Conservation (phyloP, 1,140 invertebrate genomes). For the Trissolcus basalis region DNA sequence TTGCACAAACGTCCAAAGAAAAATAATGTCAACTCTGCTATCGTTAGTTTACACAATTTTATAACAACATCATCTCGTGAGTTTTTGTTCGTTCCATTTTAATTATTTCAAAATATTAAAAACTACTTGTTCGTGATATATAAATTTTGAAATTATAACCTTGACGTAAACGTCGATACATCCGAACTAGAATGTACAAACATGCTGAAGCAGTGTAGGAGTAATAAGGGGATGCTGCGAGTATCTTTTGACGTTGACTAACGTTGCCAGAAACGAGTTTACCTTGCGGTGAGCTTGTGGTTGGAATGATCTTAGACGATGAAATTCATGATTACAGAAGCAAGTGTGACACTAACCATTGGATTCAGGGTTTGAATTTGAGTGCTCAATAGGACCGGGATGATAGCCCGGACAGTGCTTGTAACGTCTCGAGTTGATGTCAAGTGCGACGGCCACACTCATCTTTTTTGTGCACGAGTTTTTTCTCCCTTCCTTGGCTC, state of each 20-base stretch:
- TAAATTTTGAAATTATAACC: no score
- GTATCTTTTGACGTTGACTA: slow-evolving; percentile 6
- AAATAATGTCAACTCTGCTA: no score
- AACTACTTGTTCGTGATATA: no score
- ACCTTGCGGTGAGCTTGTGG: no score
- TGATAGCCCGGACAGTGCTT: slow-evolving; percentile 56
- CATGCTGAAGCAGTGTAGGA: no score
- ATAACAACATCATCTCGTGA: no score
- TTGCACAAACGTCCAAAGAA: no score
- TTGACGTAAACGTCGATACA: no score
- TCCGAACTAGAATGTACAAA: no score
- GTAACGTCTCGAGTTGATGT: slow-evolving; percentile 67
- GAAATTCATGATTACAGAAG: slow-evolving; percentile 3
- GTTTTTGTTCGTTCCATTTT: no score
- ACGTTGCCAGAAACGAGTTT: background rate
- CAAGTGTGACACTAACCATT: slow-evolving; percentile 27
- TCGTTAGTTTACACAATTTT: no score
- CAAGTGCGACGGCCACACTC: slow-evolving; percentile 64
- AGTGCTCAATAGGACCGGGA: slow-evolving; percentile 26
- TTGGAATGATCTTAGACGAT: background rate
- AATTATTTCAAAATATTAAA: no score
- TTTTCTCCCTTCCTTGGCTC: slow-evolving; percentile 62
- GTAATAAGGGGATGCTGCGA: background rate
- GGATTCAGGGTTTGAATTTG: slow-evolving; percentile 32
- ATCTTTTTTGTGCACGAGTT: slow-evolving; percentile 65